These are phyloP conservation scores for Octomys mimax DNA, from an alignment of 2,797 vertebrate genomes.

Conservation along the genomic window DNA sequence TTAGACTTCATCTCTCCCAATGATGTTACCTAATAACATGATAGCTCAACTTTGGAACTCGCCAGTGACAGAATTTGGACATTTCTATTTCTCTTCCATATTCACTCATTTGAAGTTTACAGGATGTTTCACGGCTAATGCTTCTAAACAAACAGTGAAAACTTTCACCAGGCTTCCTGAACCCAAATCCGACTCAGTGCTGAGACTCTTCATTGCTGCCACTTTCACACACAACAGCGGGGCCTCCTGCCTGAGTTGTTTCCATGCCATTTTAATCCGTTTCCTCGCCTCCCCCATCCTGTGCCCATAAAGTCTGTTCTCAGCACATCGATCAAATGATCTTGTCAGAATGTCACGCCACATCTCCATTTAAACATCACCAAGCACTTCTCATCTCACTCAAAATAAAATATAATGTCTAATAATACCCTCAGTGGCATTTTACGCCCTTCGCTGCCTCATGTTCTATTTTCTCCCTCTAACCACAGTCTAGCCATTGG, in stretches of 20 bases:
- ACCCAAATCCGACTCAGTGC: not conserved
- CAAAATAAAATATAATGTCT: not conserved
- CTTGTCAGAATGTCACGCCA: not conserved
- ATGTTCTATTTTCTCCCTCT: not conserved
- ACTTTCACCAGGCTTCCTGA: not conserved
- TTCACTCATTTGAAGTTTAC: not conserved
- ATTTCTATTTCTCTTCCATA: not conserved
- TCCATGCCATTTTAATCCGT: not conserved
- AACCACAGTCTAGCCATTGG: not conserved
- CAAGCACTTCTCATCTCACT: not conserved
- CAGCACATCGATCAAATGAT: not conserved
- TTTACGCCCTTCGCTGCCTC: rapidly evolving
- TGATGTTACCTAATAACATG: not conserved
- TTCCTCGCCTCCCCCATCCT: rapidly evolving
- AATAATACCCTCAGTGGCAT: not conserved
- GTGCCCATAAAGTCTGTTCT: not conserved
- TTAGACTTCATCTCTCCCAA: not conserved
- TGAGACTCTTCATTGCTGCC: no score
- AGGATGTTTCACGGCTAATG: not conserved
- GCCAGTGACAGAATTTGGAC: not conserved
- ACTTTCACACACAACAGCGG: not conserved
- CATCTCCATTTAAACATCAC: not conserved
- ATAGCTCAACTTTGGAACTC: not conserved
- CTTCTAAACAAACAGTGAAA: not conserved
- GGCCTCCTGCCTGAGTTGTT: not conserved